Conservation (phyloP, 2,888 invertebrate species). For the Sipha maydis region DNA sequence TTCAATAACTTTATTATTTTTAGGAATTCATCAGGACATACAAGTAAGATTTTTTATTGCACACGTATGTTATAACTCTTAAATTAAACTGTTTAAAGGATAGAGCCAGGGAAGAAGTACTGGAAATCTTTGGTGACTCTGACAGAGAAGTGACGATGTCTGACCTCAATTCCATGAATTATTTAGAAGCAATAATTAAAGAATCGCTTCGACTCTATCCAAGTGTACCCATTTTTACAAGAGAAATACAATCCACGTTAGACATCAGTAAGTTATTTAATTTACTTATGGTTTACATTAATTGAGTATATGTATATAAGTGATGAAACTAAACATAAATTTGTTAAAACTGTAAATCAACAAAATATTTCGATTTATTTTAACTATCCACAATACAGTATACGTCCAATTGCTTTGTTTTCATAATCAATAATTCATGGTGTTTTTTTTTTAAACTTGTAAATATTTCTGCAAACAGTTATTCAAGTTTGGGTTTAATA, state of each 20-base stretch:
- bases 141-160: constrained; percentile 28
- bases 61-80: background rate
- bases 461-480: no score
- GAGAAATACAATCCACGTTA: constrained; percentile 58
- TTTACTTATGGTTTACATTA: no score
- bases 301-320: background rate
- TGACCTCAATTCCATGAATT: constrained; percentile 25
- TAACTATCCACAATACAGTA: no score
- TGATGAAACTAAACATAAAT: background rate
- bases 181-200: constrained; percentile 5
- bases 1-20: constrained; percentile 69
- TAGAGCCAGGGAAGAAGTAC: background rate
- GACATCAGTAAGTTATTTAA: background rate
- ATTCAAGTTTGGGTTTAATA: no score
- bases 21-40: constrained; percentile 69
- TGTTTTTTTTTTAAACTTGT: no score
- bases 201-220: constrained; percentile 65
- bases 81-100: background rate
- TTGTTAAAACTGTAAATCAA: no score
- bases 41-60: constrained; percentile 64
- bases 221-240: constrained; percentile 65
- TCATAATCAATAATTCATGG: no score
- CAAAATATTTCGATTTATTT: no score
- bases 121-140: constrained; percentile 22
- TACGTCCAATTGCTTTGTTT: no score